A percentile compares a stretch with the other conserved stretches of the same genome.
These are phyloP conservation scores for Cephus sareptanus DNA, from an alignment of 2,888 invertebrate genomes.

Conservation along the genomic window DNA sequence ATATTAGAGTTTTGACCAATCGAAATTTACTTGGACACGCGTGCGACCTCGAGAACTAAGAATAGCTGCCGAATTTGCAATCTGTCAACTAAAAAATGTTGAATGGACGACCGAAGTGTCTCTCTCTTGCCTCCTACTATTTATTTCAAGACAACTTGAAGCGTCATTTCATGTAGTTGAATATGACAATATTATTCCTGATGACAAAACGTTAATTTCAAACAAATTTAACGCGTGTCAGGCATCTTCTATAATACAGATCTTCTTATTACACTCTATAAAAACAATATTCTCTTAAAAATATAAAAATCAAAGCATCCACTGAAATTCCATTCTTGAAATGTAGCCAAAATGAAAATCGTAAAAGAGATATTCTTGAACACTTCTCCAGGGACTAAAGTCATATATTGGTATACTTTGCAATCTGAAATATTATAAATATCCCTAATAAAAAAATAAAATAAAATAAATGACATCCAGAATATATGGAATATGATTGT, in stretches of 20 bases:
- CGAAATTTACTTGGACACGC: slow-evolving; percentile 32
- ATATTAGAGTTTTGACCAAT: slow-evolving; percentile 37
- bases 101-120: slow-evolving; percentile 13
- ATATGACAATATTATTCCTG: neutral
- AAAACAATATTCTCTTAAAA: neutral
- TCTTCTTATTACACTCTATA: neutral
- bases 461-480: neutral
- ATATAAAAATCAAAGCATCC: neutral
- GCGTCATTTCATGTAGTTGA: neutral
- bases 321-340: neutral
- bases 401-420: neutral
- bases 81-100: slow-evolving; percentile 18
- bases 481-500: neutral
- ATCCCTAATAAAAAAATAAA: neutral
- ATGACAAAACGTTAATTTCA: neutral
- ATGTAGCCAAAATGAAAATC: slow-evolving; percentile 1
- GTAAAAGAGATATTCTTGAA: neutral
- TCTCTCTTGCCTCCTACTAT: neutral
- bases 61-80: slow-evolving; percentile 37
- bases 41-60: slow-evolving; percentile 37
- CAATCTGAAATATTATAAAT: neutral
- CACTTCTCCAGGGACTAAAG: neutral
- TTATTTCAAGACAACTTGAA: slow-evolving; percentile 5
- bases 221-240: neutral
- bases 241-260: too few species aligned